Percentiles rank a stretch among this genome's conserved stretches.
phyloP scores from a whole-genome alignment of 2,113 vertebrate species.

The Talpa occidentalis region DNA sequence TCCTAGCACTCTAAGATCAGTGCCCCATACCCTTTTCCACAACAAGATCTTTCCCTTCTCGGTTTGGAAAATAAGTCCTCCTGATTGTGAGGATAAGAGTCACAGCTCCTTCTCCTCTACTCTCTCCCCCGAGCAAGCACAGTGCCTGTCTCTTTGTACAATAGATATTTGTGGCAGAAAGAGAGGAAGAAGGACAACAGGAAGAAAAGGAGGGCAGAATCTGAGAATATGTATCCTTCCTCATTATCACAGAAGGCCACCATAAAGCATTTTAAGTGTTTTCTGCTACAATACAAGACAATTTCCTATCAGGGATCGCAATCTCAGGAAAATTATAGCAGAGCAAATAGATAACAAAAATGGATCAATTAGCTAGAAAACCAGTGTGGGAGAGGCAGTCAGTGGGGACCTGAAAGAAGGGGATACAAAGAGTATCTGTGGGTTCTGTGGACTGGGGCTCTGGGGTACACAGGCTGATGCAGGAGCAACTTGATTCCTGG shows the following conservation, averaged over 20 bases:
- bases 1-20: neutral
- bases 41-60: neutral
- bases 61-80: neutral
- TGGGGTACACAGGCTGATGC: neutral
- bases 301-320: neutral
- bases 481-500: neutral
- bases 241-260: neutral
- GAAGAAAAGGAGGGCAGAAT: neutral
- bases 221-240: neutral
- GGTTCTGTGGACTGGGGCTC: neutral
- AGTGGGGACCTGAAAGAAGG: neutral
- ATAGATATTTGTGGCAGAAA: neutral
- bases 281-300: neutral
- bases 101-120: neutral
- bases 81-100: neutral
- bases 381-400: neutral
- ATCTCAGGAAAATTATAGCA: neutral
- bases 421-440: too few relatives aligned
- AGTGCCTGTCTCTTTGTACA: neutral
- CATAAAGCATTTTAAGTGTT: neutral
- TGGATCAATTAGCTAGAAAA: neutral
- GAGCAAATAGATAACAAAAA: neutral
- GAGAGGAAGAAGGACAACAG: too few relatives aligned
- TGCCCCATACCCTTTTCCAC: neutral
- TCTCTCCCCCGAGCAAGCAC: neutral